These are phyloP conservation scores for Melieria picta DNA, from an alignment of 2,888 invertebrate species.

Conservation along the genomic window DNA sequence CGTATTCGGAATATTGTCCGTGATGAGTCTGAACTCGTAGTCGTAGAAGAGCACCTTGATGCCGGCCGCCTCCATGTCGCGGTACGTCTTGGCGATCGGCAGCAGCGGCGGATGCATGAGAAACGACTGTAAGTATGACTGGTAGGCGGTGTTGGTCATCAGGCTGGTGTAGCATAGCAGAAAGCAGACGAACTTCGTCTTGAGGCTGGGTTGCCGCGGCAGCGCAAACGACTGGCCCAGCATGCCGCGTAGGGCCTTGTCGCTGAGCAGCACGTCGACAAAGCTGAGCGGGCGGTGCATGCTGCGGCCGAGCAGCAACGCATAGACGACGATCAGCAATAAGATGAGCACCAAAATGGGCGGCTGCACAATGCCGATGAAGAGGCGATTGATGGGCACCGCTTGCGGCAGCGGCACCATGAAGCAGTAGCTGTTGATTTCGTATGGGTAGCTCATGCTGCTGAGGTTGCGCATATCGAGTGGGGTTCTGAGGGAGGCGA, in stretches of 20 bases:
- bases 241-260: slow-evolving; percentile 48
- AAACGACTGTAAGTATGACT: slow-evolving; percentile 47
- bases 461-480: background rate
- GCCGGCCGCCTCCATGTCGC: slow-evolving; percentile 41
- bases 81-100: slow-evolving; percentile 40
- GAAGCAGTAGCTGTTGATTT: slow-evolving; percentile 16
- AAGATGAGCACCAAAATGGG: slow-evolving; percentile 8
- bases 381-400: slow-evolving; percentile 20
- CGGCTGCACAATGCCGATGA: slow-evolving; percentile 10
- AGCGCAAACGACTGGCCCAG: slow-evolving; percentile 49
- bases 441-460: background rate
- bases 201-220: slow-evolving; percentile 24
- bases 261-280: slow-evolving; percentile 33
- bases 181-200: slow-evolving; percentile 37
- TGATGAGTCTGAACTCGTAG: background rate
- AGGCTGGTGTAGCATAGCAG: slow-evolving; percentile 45
- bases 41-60: slow-evolving; percentile 19
- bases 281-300: slow-evolving; percentile 2
- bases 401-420: slow-evolving; percentile 21
- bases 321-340: slow-evolving; percentile 11
- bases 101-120: slow-evolving; percentile 46
- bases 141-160: slow-evolving; percentile 46
- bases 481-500: background rate
- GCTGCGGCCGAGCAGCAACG: slow-evolving; percentile 7
- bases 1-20: background rate